Percentiles rank a stretch among this genome's conserved stretches.
Conservation (phyloP, 30 jellyfish, hydroid and myxozoan genomes). For the Turritopsis dohrnii region DNA sequence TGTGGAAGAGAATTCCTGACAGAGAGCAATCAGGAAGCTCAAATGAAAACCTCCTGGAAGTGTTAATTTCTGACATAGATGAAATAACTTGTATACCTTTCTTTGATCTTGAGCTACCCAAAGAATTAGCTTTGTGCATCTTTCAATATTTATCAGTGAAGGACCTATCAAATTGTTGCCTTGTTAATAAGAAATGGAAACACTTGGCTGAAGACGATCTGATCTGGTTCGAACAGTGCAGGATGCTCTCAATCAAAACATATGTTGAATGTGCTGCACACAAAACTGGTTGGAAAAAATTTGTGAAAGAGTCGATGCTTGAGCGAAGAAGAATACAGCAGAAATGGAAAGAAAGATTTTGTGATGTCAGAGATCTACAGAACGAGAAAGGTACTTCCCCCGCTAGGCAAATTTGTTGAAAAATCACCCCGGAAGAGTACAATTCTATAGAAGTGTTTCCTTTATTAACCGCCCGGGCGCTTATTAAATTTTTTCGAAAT, state of each 20-base stretch:
- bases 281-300: conserved; percentile 49
- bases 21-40: background rate
- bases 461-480: too few relatives aligned
- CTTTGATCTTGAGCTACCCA: conserved; percentile 84
- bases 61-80: conserved; percentile 72
- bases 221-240: conserved; percentile 54
- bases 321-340: conserved; percentile 23
- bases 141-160: conserved; percentile 36
- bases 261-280: conserved; percentile 34
- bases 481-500: too few relatives aligned
- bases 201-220: conserved; percentile 68
- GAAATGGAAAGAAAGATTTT: conserved; percentile 70
- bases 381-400: conserved; percentile 83
- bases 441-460: too few relatives aligned
- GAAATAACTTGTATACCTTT: conserved; percentile 62
- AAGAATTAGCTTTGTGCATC: conserved; percentile 55
- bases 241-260: conserved; percentile 15
- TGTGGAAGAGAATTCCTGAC: background rate
- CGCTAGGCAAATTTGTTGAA: too few relatives aligned
- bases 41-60: conserved; percentile 41
- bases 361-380: conserved; percentile 57
- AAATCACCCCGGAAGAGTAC: too few relatives aligned
- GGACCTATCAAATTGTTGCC: conserved; percentile 60
- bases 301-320: conserved; percentile 24
- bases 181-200: conserved; percentile 62